A percentile compares a stretch with the other conserved stretches of the same genome.
These are phyloP conservation scores for Eupithecia exiguata DNA, from an alignment of 2,888 invertebrate species.

Conservation along the genomic window DNA sequence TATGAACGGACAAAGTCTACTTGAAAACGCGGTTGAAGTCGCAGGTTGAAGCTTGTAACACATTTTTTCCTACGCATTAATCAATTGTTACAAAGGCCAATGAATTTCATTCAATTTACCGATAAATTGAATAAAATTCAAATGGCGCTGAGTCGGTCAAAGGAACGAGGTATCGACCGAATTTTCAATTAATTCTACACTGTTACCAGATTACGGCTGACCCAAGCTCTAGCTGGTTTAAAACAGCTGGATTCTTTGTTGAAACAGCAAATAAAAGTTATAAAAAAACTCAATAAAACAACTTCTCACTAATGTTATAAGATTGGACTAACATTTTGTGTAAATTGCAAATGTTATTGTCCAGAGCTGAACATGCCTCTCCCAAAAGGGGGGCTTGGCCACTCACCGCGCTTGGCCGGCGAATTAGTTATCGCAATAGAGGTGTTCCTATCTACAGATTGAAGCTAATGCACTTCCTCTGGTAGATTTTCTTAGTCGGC, in stretches of 20 bases:
- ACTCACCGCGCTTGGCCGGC: too few species aligned
- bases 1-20: too few species aligned
- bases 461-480: too few species aligned
- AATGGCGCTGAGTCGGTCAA: slow-evolving; percentile 22
- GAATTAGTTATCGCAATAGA: too few species aligned
- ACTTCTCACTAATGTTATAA: too few species aligned
- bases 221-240: slow-evolving; percentile 7
- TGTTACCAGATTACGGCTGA: slow-evolving; percentile 22
- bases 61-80: background rate
- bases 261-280: background rate
- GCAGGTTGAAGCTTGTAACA: background rate
- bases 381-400: too few species aligned
- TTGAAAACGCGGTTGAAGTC: too few species aligned
- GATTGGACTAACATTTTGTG: too few species aligned
- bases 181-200: slow-evolving; percentile 30
- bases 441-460: too few species aligned
- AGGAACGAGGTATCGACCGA: slow-evolving; percentile 21
- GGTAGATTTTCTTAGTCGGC: too few species aligned
- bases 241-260: slow-evolving; percentile 8
- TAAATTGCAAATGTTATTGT: too few species aligned
- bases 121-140: slow-evolving; percentile 15
- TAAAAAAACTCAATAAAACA: background rate
- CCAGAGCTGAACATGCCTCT: too few species aligned
- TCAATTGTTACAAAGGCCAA: slow-evolving; percentile 3
- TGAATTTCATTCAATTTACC: background rate